A percentile compares a stretch with the other conserved stretches of the same genome.
Conservation (phyloP, 2,797 vertebrate species). For the Antrozous pallidus region DNA sequence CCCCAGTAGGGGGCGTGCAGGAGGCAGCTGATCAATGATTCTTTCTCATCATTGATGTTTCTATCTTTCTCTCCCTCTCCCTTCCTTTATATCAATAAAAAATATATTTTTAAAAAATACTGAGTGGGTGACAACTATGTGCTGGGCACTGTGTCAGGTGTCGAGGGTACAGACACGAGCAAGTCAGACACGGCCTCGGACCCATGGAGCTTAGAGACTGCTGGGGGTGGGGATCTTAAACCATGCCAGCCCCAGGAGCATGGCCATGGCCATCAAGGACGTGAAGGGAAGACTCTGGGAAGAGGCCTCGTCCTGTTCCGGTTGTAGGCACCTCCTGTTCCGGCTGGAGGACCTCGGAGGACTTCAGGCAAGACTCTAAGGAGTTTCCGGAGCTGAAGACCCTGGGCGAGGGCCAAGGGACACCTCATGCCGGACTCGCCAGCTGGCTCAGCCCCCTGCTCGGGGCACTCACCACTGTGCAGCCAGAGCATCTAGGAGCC, state of each 20-base stretch:
- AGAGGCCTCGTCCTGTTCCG: not conserved
- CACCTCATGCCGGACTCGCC: rapidly evolving
- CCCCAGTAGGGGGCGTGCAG: too few species aligned
- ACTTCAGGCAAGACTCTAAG: not conserved
- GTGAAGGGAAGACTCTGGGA: not conserved
- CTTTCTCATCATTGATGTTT: too few species aligned
- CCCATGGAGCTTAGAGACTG: not conserved
- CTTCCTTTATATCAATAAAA: too few species aligned
- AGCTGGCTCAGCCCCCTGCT: not conserved
- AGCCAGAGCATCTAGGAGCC: not conserved
- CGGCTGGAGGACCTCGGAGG: not conserved
- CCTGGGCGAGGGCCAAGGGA: not conserved
- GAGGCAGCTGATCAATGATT: too few species aligned
- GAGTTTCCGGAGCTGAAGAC: too few species aligned
- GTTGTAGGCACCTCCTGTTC: not conserved
- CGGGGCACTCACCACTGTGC: rapidly evolving
- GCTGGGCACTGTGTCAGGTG: not conserved
- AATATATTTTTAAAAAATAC: too few species aligned
- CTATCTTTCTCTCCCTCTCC: too few species aligned
- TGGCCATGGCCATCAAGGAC: not conserved
- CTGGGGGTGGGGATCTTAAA: not conserved
- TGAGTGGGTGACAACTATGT: not conserved
- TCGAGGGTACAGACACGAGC: not conserved
- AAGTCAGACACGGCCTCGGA: not conserved
- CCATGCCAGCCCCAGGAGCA: not conserved